Evolutionary conservation across 2,113 vertebrate genomes (phyloP).

Genomic region (Oncorhynchus clarkii): DNA sequence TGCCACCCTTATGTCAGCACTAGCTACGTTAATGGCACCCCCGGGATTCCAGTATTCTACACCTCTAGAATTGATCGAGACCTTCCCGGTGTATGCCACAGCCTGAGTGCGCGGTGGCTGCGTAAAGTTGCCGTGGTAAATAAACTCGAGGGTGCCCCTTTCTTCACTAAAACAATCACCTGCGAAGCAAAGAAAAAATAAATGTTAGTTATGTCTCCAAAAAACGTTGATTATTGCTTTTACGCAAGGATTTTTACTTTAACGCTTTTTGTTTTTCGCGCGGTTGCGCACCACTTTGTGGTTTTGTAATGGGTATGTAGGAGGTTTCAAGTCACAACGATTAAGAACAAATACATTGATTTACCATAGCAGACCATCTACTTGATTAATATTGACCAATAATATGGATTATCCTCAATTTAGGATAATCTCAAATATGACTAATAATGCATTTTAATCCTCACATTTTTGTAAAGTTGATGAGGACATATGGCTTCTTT

Average conservation of each 20-base stretch:
- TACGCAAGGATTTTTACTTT: background rate
- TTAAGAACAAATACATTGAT: background rate
- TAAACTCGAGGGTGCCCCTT: constrained; percentile 75
- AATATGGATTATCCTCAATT: background rate
- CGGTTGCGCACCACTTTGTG: background rate
- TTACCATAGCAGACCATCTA: background rate
- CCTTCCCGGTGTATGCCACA: constrained; percentile 83
- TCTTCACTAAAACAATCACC: constrained; percentile 39
- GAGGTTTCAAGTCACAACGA: background rate
- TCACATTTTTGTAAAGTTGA: too few relatives aligned
- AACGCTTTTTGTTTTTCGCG: too few relatives aligned
- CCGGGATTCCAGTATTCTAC: constrained; percentile 79
- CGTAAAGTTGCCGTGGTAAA: constrained; percentile 69
- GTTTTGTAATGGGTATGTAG: background rate
- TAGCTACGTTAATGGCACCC: constrained; percentile 81
- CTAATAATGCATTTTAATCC: too few relatives aligned
- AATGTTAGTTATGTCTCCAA: constrained; percentile 30
- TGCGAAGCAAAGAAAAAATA: constrained; percentile 10
- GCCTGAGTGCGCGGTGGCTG: constrained; percentile 76
- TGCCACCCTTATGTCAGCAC: constrained; percentile 79
- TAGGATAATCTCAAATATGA: too few relatives aligned
- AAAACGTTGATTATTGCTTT: constrained; percentile 33
- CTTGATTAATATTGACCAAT: background rate
- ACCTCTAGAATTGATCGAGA: constrained; percentile 77
- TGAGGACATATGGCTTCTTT: too few relatives aligned